Percentiles rank a stretch among this genome's conserved stretches.
phyloP scores from a whole-genome alignment of 2,888 invertebrate species.

The Pristionchus exspectatus region DNA sequence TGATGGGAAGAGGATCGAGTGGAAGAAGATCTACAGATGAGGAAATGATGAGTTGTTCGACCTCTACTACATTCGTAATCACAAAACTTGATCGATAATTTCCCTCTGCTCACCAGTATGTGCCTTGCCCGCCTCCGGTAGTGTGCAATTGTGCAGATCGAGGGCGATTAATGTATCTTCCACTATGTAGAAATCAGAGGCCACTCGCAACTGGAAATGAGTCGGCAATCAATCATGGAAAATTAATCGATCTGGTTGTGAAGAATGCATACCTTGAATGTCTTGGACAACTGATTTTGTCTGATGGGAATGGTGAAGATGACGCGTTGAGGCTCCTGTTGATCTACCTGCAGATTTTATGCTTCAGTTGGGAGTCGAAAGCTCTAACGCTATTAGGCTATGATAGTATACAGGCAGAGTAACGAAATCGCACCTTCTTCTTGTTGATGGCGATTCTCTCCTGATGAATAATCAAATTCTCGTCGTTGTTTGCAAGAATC shows the following conservation, averaged over 20 bases:
- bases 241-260: not conserved
- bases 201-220: slow-evolving; percentile 63
- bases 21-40: slow-evolving; percentile 87
- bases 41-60: not conserved
- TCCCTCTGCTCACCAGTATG: slow-evolving; percentile 86
- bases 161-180: slow-evolving; percentile 82
- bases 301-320: slow-evolving; percentile 95
- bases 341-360: slow-evolving; percentile 83
- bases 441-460: slow-evolving; percentile 91
- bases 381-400: not conserved
- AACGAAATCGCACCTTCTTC: slow-evolving; percentile 84
- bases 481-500: slow-evolving; percentile 97
- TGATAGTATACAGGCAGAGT: not conserved
- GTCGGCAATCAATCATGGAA: slow-evolving; percentile 82
- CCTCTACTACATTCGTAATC: not conserved
- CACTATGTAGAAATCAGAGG: slow-evolving; percentile 84
- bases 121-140: slow-evolving; percentile 93
- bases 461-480: slow-evolving; percentile 94
- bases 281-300: slow-evolving; percentile 90
- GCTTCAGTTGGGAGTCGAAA: not conserved
- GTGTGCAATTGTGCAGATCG: slow-evolving; percentile 89
- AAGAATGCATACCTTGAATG: slow-evolving; percentile 85
- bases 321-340: slow-evolving; percentile 88
- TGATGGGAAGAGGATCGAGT: slow-evolving; percentile 91
- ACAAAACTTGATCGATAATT: not conserved